A percentile compares a stretch with the other conserved stretches of the same genome.
Conservation (phyloP, 2,888 invertebrate genomes). For the Chloroclystis v-ata region DNA sequence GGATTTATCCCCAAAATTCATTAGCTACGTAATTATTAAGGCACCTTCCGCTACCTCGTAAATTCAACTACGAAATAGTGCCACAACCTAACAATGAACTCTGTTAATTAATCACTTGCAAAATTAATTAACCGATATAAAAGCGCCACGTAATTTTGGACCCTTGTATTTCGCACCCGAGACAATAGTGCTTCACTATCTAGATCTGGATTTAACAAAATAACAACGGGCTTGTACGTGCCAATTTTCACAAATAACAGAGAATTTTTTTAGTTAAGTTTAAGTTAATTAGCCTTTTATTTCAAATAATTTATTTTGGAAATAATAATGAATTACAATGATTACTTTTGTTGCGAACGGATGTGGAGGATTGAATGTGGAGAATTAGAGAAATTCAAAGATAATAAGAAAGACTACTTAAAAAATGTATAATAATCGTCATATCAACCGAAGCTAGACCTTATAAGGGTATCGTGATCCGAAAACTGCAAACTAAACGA, state of each 20-base stretch:
- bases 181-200: conserved; percentile 12
- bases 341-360: too few relatives aligned
- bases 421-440: too few relatives aligned
- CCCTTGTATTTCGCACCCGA: conserved; percentile 3
- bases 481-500: neutral
- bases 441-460: too few relatives aligned
- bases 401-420: too few relatives aligned
- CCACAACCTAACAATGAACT: conserved; percentile 24
- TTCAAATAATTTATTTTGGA: too few relatives aligned
- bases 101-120: conserved; percentile 26
- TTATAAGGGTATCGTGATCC: neutral
- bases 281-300: too few relatives aligned
- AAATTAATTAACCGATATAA: conserved; percentile 29
- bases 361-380: too few relatives aligned
- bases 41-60: conserved; percentile 16
- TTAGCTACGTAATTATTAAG: conserved; percentile 9
- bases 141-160: conserved; percentile 22
- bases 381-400: too few relatives aligned
- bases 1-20: conserved; percentile 7
- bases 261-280: too few relatives aligned
- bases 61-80: conserved; percentile 18
- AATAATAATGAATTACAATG: too few relatives aligned
- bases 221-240: too few relatives aligned
- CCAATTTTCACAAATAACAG: too few relatives aligned
- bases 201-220: conserved; percentile 12